These are phyloP conservation scores for Leptinotarsa rubiginosa DNA, from an alignment of 2,888 invertebrate genomes.

Conservation along the genomic window DNA sequence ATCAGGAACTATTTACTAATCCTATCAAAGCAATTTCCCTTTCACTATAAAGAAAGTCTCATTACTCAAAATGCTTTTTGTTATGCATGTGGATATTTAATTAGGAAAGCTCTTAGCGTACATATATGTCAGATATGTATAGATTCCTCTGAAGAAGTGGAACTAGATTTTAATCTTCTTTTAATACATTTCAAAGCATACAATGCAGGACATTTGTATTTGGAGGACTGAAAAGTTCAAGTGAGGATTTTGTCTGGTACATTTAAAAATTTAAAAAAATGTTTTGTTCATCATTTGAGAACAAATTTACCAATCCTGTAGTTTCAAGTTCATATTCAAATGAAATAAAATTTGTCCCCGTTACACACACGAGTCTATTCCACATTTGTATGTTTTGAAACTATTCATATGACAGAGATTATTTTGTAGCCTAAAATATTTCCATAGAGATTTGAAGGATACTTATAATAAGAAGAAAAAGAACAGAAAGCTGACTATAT, in stretches of 20 bases:
- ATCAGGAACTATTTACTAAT: background rate
- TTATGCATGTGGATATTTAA: slow-evolving; percentile 26
- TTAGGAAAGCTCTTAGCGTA: slow-evolving; percentile 20
- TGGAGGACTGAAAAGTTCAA: slow-evolving; percentile 15
- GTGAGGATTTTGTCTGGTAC: slow-evolving; percentile 13
- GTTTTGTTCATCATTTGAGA: slow-evolving; percentile 6
- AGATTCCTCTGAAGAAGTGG: slow-evolving; percentile 14
- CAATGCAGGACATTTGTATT: slow-evolving; percentile 3
- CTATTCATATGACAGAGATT: background rate
- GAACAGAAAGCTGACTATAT: background rate
- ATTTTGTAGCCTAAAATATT: background rate
- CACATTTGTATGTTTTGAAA: slow-evolving; percentile 20
- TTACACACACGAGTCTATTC: background rate
- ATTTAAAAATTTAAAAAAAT: slow-evolving; percentile 11
- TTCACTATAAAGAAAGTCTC: background rate
- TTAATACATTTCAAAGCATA: slow-evolving; percentile 22
- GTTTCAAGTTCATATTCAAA: background rate
- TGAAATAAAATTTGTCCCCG: background rate
- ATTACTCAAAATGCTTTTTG: slow-evolving; percentile 16
- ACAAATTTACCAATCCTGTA: background rate
- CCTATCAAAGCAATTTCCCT: background rate
- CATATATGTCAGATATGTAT: slow-evolving; percentile 12
- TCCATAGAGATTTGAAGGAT: slow-evolving; percentile 7
- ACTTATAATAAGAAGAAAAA: slow-evolving; percentile 14
- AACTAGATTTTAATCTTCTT: slow-evolving; percentile 4